Evolutionary conservation across 2,888 invertebrate genomes (phyloP).

Genomic region (Minunthozetes semirufus): DNA sequence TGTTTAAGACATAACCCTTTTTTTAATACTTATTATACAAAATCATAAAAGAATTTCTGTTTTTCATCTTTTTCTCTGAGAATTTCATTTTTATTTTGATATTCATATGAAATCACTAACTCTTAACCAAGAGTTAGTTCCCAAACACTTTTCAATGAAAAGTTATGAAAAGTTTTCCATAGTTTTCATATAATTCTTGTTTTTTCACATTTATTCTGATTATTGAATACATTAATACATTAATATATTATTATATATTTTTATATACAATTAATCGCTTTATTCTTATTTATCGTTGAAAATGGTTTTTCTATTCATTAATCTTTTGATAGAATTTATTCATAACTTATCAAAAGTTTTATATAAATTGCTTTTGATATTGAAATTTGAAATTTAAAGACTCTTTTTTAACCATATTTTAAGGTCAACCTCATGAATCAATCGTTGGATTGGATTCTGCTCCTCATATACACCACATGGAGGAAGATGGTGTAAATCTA

Average conservation of each 20-base stretch:
- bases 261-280: neutral
- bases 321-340: neutral
- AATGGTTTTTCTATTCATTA: neutral
- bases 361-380: too few species aligned
- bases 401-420: neutral
- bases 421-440: slow-evolving; percentile 17
- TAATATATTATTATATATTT: neutral
- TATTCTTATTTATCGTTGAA: neutral
- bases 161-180: too few species aligned
- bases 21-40: too few species aligned
- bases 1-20: too few species aligned
- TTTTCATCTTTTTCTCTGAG: too few species aligned
- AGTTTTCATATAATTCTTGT: too few species aligned
- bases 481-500: slow-evolving; percentile 1
- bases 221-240: neutral
- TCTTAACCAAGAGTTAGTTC: too few species aligned
- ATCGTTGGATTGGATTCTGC: slow-evolving; percentile 4
- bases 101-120: too few species aligned
- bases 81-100: too few species aligned
- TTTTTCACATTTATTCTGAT: too few species aligned
- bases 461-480: neutral
- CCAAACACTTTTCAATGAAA: too few species aligned
- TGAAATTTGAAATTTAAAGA: neutral
- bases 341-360: neutral
- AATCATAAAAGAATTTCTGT: too few species aligned